Percentiles rank a stretch among this genome's conserved stretches.
phyloP scores from a whole-genome alignment of 2,888 invertebrate genomes.

The Temnothorax unifasciatus region DNA sequence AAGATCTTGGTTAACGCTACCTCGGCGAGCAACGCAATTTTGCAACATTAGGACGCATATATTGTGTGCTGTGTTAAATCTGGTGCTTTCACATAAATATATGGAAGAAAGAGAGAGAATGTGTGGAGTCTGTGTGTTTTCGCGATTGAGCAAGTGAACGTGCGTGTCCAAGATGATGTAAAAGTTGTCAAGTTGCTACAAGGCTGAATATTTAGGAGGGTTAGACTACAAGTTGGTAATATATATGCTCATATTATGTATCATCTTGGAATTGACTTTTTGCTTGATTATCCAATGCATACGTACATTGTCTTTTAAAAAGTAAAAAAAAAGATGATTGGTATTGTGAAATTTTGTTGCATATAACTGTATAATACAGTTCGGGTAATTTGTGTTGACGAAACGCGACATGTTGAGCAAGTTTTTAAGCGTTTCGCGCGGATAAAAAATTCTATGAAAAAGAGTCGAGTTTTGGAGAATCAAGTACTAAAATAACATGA shows the following conservation, averaged over 20 bases:
- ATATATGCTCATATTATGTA: neutral
- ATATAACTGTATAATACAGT: neutral
- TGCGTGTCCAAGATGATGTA: neutral
- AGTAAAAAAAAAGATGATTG: neutral
- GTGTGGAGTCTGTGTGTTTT: neutral
- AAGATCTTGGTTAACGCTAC: conserved; percentile 79
- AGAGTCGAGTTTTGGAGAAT: neutral
- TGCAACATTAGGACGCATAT: conserved; percentile 69
- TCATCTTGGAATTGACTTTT: neutral
- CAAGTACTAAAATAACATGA: neutral
- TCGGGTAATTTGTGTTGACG: neutral
- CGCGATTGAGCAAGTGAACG: neutral
- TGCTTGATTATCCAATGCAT: neutral
- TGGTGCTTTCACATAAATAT: conserved; percentile 62
- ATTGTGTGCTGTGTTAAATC: conserved; percentile 73
- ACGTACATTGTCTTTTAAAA: neutral
- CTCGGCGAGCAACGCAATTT: conserved; percentile 79
- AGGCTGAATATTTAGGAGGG: conserved; percentile 6
- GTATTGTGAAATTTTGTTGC: neutral
- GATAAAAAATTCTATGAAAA: neutral
- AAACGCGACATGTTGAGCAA: neutral
- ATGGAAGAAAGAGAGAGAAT: neutral
- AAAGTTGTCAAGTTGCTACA: conserved; percentile 19
- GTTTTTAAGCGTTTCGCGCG: neutral
- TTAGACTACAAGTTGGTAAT: neutral